Evolutionary conservation across 2,797 vertebrate genomes (phyloP).

Genomic region (Etheostoma perlongum): DNA sequence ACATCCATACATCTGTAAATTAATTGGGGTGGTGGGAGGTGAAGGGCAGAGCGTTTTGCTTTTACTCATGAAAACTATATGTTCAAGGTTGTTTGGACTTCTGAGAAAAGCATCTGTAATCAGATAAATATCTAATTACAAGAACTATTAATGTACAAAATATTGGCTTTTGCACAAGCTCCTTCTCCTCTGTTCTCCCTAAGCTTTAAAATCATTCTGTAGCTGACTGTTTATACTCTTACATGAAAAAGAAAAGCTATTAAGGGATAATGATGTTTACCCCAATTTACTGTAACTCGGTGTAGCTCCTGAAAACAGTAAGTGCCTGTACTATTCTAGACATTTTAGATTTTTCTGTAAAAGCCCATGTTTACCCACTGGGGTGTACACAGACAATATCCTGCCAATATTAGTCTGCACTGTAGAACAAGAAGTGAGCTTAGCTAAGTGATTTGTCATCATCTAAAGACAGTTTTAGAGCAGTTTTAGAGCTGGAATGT

Average conservation of each 20-base stretch:
- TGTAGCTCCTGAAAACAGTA: slow-evolving; percentile 10
- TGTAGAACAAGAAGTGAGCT: background rate
- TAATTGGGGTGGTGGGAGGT: slow-evolving; percentile 7
- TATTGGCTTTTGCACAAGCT: background rate
- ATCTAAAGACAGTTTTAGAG: slow-evolving; percentile 14
- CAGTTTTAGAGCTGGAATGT: background rate
- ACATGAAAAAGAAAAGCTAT: slow-evolving; percentile 1
- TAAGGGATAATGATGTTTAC: slow-evolving; percentile 18
- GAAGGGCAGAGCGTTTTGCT: background rate
- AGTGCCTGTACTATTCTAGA: slow-evolving; percentile 3
- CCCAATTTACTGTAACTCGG: background rate
- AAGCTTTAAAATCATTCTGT: background rate
- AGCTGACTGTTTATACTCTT: background rate
- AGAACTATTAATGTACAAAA: background rate
- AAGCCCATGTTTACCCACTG: background rate
- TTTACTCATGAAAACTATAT: slow-evolving; percentile 5
- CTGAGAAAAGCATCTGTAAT: background rate
- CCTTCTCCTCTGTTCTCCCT: slow-evolving; percentile 12
- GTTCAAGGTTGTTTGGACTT: background rate
- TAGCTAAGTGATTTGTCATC: slow-evolving; percentile 20
- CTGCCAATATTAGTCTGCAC: slow-evolving; percentile 4
- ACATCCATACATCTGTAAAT: slow-evolving; percentile 12
- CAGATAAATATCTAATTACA: slow-evolving; percentile 8
- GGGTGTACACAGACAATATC: slow-evolving; percentile 18
- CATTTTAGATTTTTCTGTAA: slow-evolving; percentile 9